Percentiles rank a stretch among this genome's conserved stretches.
Conservation (phyloP, 2,113 vertebrate genomes). For the Paraplagusia blochii region DNA sequence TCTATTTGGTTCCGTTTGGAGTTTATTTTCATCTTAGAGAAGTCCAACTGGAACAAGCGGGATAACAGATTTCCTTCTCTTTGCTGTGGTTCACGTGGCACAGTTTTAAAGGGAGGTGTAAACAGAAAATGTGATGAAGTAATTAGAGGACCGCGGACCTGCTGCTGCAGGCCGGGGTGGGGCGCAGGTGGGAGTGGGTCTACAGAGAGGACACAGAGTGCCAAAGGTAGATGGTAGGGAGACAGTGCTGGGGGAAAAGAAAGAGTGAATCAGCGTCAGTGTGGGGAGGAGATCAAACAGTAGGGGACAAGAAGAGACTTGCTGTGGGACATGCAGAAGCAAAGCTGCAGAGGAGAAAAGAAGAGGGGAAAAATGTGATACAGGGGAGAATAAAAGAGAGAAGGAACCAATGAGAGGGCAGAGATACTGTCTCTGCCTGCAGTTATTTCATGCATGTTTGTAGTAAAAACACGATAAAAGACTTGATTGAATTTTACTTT, state of each 20-base stretch:
- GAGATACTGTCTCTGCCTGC: background rate
- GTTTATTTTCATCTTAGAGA: conserved; percentile 1
- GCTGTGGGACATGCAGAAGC: conserved; percentile 52
- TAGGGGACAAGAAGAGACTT: conserved; percentile 55
- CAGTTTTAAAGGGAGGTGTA: conserved; percentile 18
- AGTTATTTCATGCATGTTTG: background rate
- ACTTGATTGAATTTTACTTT: too few relatives aligned
- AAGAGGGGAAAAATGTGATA: conserved; percentile 17
- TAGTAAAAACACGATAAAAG: too few relatives aligned
- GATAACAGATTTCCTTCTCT: conserved; percentile 15
- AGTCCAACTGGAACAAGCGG: conserved; percentile 7
- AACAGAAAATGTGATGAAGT: conserved; percentile 21
- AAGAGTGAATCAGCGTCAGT: conserved; percentile 41
- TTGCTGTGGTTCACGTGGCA: conserved; percentile 12
- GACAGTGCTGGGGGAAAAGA: conserved; percentile 11
- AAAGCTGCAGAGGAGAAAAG: conserved; percentile 10
- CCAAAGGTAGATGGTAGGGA: conserved; percentile 1
- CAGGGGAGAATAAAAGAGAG: conserved; percentile 29
- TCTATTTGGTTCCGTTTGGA: too few relatives aligned
- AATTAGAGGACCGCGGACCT: conserved; percentile 50
- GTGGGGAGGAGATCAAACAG: conserved; percentile 43
- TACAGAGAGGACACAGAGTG: conserved; percentile 4
- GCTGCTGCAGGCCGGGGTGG: conserved; percentile 9
- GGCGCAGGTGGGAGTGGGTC: conserved; percentile 10
- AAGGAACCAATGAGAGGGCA: conserved; percentile 8